A percentile compares a stretch with the other conserved stretches of the same genome.
These are phyloP conservation scores for Drosophila kurseongensis DNA, from an alignment of 1,140 invertebrate genomes.

Conservation along the genomic window DNA sequence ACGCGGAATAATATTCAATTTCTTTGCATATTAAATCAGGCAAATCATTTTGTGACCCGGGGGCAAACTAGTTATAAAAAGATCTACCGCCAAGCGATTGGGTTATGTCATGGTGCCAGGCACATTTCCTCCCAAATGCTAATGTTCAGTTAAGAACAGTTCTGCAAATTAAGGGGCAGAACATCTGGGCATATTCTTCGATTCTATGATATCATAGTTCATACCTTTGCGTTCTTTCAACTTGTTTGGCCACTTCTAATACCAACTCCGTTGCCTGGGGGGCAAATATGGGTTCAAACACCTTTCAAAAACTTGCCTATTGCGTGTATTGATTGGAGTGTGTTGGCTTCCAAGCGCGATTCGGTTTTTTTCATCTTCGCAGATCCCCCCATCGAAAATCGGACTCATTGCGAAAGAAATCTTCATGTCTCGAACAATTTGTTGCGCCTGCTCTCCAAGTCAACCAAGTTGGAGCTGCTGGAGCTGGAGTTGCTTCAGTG, in stretches of 20 bases:
- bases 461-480: slow-evolving; percentile 26
- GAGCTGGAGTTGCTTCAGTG: slow-evolving; percentile 30
- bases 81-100: slow-evolving; percentile 24
- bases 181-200: slow-evolving; percentile 2
- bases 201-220: slow-evolving; percentile 62
- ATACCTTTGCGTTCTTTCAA: slow-evolving; percentile 57
- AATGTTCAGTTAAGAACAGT: slow-evolving; percentile 52
- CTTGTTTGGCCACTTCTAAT: slow-evolving; percentile 46
- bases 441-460: slow-evolving; percentile 48
- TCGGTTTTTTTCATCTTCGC: slow-evolving; percentile 38
- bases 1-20: slow-evolving; percentile 39
- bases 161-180: slow-evolving; percentile 45
- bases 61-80: slow-evolving; percentile 73
- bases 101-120: slow-evolving; percentile 66
- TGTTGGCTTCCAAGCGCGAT: slow-evolving; percentile 21
- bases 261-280: slow-evolving; percentile 33
- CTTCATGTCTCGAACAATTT: slow-evolving; percentile 52
- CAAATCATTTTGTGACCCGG: slow-evolving; percentile 65
- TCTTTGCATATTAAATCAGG: slow-evolving; percentile 67
- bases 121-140: slow-evolving; percentile 46
- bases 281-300: slow-evolving; percentile 72
- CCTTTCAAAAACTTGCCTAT: slow-evolving; percentile 75
- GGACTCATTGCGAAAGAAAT: slow-evolving; percentile 54
- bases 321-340: slow-evolving; percentile 65
- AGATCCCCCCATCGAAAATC: slow-evolving; percentile 41